A percentile compares a stretch with the other conserved stretches of the same genome.
Evolutionary conservation across 2,797 vertebrate species (phyloP).

Genomic region (Rhynchotus rufescens): DNA sequence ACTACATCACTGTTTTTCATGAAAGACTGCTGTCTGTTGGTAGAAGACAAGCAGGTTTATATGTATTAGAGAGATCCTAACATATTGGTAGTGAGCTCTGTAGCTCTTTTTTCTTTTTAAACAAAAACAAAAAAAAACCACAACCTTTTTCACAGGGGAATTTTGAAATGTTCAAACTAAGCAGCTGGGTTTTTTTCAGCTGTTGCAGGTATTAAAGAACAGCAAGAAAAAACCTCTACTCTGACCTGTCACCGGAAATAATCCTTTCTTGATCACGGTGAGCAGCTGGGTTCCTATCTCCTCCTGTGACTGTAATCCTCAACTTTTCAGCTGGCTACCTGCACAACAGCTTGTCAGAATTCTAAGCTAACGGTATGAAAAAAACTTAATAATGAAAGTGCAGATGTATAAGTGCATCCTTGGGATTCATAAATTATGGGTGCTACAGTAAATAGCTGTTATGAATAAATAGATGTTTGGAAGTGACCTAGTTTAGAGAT

Average conservation of each 20-base stretch:
- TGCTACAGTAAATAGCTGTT: background rate
- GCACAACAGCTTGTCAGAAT: background rate
- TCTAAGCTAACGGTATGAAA: background rate
- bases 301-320: background rate
- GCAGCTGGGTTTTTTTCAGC: slow-evolving; percentile 54
- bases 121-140: background rate
- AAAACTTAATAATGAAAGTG: slow-evolving; percentile 20
- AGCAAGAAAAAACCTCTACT: slow-evolving; percentile 36
- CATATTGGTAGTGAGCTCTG: background rate
- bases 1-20: background rate
- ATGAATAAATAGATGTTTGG: background rate
- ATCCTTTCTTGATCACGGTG: slow-evolving; percentile 23
- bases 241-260: slow-evolving; percentile 46
- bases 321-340: slow-evolving; percentile 8
- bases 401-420: slow-evolving; percentile 13
- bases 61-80: background rate
- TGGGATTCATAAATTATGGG: slow-evolving; percentile 25
- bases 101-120: background rate
- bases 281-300: slow-evolving; percentile 40
- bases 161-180: background rate
- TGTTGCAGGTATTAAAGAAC: slow-evolving; percentile 64
- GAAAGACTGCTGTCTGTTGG: background rate
- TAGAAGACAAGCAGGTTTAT: background rate
- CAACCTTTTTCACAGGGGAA: background rate
- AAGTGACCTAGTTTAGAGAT: background rate